Conservation (phyloP, 2,888 invertebrate genomes). For the Meloe dianella region DNA sequence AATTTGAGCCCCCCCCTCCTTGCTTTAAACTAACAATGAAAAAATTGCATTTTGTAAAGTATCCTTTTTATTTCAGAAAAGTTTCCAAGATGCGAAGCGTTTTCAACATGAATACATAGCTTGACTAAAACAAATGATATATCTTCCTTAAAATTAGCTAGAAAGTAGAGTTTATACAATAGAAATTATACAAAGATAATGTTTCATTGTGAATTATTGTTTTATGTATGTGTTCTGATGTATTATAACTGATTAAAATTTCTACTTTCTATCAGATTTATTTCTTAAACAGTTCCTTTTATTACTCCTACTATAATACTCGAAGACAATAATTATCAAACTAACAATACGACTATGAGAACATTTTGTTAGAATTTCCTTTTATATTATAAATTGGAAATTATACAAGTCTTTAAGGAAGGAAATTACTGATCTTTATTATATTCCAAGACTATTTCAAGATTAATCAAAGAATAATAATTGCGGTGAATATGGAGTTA, state of each 20-base stretch:
- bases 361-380: background rate
- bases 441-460: background rate
- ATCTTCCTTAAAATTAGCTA: constrained; percentile 27
- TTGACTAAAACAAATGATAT: constrained; percentile 21
- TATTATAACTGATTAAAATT: background rate
- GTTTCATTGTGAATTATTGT: constrained; percentile 27
- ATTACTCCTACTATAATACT: background rate
- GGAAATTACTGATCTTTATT: background rate
- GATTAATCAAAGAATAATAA: no score
- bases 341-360: background rate
- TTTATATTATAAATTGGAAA: background rate
- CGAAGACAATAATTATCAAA: background rate
- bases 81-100: background rate
- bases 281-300: background rate
- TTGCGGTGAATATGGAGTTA: no score
- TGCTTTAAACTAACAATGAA: background rate
- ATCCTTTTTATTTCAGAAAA: background rate
- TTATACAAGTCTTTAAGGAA: background rate
- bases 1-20: background rate
- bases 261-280: background rate
- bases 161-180: constrained; percentile 25
- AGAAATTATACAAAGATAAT: constrained; percentile 31
- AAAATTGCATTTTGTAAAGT: background rate
- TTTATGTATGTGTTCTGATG: constrained; percentile 12
- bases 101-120: constrained; percentile 19